Base-by-base conservation (phyloP, 2,888 invertebrate genomes). In the Lasioglossum morio region DNA sequence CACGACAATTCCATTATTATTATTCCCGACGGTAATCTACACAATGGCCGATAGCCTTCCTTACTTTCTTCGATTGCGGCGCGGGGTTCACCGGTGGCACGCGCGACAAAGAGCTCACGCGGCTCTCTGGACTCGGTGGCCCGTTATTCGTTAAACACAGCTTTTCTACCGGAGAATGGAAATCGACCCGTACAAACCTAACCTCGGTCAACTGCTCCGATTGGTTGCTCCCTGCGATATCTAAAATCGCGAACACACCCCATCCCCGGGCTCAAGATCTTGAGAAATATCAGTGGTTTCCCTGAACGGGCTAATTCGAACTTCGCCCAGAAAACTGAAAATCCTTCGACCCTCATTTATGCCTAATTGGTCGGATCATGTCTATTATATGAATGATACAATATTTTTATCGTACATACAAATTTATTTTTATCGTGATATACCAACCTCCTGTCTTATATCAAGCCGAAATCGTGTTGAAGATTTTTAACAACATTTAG, bases 1-100 rank as follows among this genome's bases (percentile, higher is more conserved):
- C 43, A 85, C 82, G 82, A 90, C 89, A 88, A 90, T 90, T 90
- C 82, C 89, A 90, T 90, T 91, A 90, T 87, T 91, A 90, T 90
- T 90, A 53, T 53, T 53, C 48, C 90, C 86, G 82, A 81, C 77
- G 72, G 86, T 82, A 77, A 77, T 75, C 80, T 63, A 63, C 72
- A 81, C 82, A 86, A 88, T 88, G 83, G 83, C 66, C 90, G 87
- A 85, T 89, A 83, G 81, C 90, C 88, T 90, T 90, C 88, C 89
- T 90, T 87, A 86, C 89, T 87, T 88, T 79, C 83, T 86, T 90
- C 74, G 86, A 89, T 90, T 85, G 8, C 86, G 70, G 81, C 83
- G 76, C 84, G 23, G 43, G 81, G 86, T 30, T 46, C 76, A 70
- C 72, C 75, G 73, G 30, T 72, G 81, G 70, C 70, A 78, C 53